These are phyloP conservation scores for Ennomos quercinarius DNA, from an alignment of 2,888 invertebrate species.

Conservation along the genomic window DNA sequence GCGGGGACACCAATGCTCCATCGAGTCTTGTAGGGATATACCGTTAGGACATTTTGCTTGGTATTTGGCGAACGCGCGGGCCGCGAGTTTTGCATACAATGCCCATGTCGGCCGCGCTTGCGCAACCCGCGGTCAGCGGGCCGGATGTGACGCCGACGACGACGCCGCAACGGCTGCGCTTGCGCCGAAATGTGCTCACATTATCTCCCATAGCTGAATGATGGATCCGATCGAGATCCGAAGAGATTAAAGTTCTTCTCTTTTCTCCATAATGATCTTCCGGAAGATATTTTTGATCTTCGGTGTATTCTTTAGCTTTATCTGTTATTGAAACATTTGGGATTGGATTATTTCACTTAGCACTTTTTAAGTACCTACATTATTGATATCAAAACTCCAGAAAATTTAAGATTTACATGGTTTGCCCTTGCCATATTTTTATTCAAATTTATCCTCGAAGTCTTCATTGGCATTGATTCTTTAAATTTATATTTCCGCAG, in stretches of 20 bases:
- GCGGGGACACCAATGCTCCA: background rate
- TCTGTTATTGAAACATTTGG: too few species aligned
- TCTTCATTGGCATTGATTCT: conserved; percentile 39
- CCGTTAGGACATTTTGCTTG: conserved; percentile 60
- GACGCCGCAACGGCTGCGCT: conserved; percentile 56
- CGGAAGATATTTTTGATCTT: too few species aligned
- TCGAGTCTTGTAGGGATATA: conserved; percentile 27
- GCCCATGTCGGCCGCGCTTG: conserved; percentile 75
- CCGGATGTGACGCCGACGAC: conserved; percentile 78
- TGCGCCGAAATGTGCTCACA: conserved; percentile 64
- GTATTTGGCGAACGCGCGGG: conserved; percentile 69
- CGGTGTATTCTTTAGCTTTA: too few species aligned
- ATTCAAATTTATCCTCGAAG: conserved; percentile 27
- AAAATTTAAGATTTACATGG: conserved; percentile 16
- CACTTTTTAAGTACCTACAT: too few species aligned
- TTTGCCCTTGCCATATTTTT: conserved; percentile 1
- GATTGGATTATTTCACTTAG: too few species aligned
- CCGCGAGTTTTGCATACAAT: conserved; percentile 80
- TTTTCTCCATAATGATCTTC: too few species aligned
- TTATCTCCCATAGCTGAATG: conserved; percentile 63
- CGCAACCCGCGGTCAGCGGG: conserved; percentile 73
- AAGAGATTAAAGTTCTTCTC: too few species aligned
- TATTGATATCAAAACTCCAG: too few species aligned
- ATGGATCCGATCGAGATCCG: conserved; percentile 24
- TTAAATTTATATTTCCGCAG: conserved; percentile 43